phyloP scores from a whole-genome alignment of 2,888 invertebrate genomes.

The Escarpia spicata region DNA sequence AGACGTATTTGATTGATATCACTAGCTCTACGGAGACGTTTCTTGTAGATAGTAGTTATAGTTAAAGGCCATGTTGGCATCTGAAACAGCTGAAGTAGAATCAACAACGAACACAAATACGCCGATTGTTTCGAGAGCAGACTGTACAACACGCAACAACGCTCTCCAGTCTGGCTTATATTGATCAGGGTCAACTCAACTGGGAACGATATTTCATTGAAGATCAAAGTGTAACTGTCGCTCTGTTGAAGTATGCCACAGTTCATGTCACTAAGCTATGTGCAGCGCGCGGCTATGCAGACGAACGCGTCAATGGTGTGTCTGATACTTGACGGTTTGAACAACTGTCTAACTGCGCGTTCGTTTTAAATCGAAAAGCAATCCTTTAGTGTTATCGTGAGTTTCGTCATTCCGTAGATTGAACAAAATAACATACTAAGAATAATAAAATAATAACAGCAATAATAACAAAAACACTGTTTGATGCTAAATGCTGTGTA shows the following conservation, averaged over 20 bases:
- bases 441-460: too few species aligned
- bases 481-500: too few species aligned
- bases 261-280: neutral
- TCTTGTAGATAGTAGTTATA: neutral
- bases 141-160: neutral
- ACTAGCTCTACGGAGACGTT: neutral
- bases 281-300: neutral
- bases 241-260: neutral
- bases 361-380: too few species aligned
- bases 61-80: neutral
- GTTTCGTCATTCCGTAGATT: too few species aligned
- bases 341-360: neutral
- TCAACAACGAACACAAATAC: neutral
- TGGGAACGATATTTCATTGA: neutral
- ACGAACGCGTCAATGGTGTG: neutral
- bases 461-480: too few species aligned
- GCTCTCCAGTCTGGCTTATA: neutral
- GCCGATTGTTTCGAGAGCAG: neutral
- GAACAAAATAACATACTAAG: too few species aligned
- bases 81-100: neutral
- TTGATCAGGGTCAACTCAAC: neutral
- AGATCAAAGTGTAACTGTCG: neutral
- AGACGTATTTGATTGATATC: neutral
- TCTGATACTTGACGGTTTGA: neutral
- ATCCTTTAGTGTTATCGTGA: too few species aligned